These are phyloP conservation scores for Centropristis striata DNA, from an alignment of 2,113 vertebrate species.

Conservation along the genomic window DNA sequence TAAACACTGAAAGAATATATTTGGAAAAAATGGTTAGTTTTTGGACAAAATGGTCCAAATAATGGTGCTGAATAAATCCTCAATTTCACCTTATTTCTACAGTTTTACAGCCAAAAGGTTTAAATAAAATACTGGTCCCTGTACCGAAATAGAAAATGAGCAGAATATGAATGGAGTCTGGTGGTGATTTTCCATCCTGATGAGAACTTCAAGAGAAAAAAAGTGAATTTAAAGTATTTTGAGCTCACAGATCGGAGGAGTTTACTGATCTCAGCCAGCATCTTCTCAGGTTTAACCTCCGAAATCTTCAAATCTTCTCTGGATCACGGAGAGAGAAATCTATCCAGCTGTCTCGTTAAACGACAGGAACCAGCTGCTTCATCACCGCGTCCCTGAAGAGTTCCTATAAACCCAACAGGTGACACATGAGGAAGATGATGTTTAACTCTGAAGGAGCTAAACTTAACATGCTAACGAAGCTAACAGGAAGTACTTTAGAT, in stretches of 20 bases:
- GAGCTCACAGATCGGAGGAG: not conserved
- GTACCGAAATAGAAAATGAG: not conserved
- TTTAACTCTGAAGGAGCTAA: not conserved
- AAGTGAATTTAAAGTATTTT: too few species aligned
- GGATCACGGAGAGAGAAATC: not conserved
- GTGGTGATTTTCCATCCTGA: not conserved
- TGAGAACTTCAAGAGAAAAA: not conserved
- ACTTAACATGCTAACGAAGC: not conserved
- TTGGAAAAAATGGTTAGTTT: not conserved
- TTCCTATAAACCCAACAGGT: not conserved
- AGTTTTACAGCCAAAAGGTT: not conserved
- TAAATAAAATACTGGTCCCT: not conserved
- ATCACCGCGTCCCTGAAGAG: conserved; percentile 2
- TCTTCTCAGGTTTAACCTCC: conserved; percentile 1
- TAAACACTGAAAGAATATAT: too few species aligned
- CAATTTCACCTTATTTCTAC: not conserved
- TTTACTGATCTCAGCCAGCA: not conserved
- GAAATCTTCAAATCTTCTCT: conserved; percentile 2
- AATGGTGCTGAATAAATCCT: not conserved
- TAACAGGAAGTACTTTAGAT: too few species aligned
- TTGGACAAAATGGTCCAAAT: too few species aligned
- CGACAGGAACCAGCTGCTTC: conserved; percentile 15
- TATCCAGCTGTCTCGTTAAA: conserved; percentile 2
- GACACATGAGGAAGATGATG: not conserved
- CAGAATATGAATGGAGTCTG: not conserved